Conservation (phyloP, 2,888 invertebrate species). For the Leucophenga montana region DNA sequence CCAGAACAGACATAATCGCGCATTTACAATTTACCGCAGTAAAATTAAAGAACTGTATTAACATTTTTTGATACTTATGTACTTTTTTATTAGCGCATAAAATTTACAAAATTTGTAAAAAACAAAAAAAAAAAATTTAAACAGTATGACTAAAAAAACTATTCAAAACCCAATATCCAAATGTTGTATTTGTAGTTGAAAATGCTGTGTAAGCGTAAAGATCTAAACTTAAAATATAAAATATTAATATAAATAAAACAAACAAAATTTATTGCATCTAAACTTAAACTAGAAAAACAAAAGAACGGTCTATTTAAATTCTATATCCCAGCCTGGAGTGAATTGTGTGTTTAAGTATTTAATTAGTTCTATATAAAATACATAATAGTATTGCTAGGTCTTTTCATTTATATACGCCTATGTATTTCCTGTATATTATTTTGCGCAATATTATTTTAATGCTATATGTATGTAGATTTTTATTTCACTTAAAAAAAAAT, state of each 20-base stretch:
- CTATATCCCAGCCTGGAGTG: no score
- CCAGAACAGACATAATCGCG: constrained; percentile 63
- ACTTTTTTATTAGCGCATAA: constrained; percentile 56
- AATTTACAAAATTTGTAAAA: constrained; percentile 62
- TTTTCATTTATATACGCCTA: background rate
- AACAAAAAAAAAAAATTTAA: constrained; percentile 33
- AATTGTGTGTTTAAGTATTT: background rate
- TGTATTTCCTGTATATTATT: constrained; percentile 4
- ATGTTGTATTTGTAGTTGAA: constrained; percentile 46
- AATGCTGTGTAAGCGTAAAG: constrained; percentile 3
- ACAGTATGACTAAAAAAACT: constrained; percentile 33
- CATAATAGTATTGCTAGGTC: background rate
- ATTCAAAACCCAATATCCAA: constrained; percentile 36
- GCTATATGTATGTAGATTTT: constrained; percentile 1
- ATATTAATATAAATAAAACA: constrained; percentile 9
- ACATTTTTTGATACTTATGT: constrained; percentile 45
- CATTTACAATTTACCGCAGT: constrained; percentile 49
- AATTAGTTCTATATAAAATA: no score
- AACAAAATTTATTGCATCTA: background rate
- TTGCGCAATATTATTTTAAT: constrained; percentile 15
- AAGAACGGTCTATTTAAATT: no score
- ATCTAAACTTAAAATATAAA: constrained; percentile 2
- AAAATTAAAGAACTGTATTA: constrained; percentile 19
- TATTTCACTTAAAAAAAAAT: background rate
- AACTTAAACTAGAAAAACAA: background rate